Conservation (phyloP, 2,888 invertebrate species). For the Autographa pulchrina region DNA sequence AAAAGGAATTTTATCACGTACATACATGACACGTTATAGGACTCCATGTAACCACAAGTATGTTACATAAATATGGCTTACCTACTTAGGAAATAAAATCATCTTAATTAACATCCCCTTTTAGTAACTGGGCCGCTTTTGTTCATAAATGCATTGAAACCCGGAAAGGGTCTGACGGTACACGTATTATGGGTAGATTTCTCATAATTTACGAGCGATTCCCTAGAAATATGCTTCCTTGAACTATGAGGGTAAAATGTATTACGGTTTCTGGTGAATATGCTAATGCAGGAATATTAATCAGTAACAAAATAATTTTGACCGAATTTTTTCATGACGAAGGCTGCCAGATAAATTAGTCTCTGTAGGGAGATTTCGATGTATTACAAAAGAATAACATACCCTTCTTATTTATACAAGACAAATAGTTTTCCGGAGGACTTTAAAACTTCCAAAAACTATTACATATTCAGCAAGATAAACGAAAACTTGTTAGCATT, state of each 20-base stretch:
- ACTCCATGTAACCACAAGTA: not conserved
- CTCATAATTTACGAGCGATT: slow-evolving; percentile 28
- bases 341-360: not conserved
- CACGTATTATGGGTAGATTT: slow-evolving; percentile 18
- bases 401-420: not conserved
- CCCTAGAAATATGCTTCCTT: slow-evolving; percentile 7
- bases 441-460: not conserved
- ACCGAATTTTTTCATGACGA: not conserved
- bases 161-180: slow-evolving; percentile 8
- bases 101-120: slow-evolving; percentile 1
- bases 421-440: too few species aligned
- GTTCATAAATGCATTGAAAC: slow-evolving; percentile 26
- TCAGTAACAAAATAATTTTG: not conserved
- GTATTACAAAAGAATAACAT: too few species aligned
- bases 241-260: slow-evolving; percentile 10
- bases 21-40: too few species aligned
- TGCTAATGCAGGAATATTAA: not conserved
- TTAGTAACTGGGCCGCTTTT: slow-evolving; percentile 7
- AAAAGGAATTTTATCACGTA: not conserved
- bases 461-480: not conserved
- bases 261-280: not conserved
- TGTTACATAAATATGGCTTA: not conserved
- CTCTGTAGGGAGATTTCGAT: too few species aligned
- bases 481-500: not conserved
- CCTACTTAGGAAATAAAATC: not conserved